Percentiles rank a stretch among this genome's conserved stretches.
Conservation (phyloP, 2,888 invertebrate genomes). For the Xylophagus ater region DNA sequence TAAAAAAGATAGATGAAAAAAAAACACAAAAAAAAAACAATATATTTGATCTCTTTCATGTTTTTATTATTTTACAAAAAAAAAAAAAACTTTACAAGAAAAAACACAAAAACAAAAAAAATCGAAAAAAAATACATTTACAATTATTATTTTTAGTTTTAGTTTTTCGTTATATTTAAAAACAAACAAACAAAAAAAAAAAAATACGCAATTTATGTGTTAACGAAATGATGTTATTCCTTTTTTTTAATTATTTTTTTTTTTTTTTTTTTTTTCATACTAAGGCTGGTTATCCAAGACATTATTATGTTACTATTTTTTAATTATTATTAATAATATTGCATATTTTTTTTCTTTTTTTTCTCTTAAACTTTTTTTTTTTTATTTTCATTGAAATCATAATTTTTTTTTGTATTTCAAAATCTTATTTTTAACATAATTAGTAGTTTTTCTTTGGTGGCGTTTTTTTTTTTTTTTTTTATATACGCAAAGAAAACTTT, state of each 20-base stretch:
- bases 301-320: slow-evolving; percentile 29
- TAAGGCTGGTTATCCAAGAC: slow-evolving; percentile 42
- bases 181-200: slow-evolving; percentile 13
- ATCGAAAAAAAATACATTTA: slow-evolving; percentile 17
- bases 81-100: slow-evolving; percentile 17
- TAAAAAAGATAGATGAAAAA: slow-evolving; percentile 19
- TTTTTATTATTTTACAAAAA: slow-evolving; percentile 21
- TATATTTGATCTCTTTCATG: slow-evolving; percentile 23
- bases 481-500: no score
- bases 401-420: no score
- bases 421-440: no score
- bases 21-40: slow-evolving; percentile 20
- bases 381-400: no score
- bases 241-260: slow-evolving; percentile 21
- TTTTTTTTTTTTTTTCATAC: slow-evolving; percentile 23
- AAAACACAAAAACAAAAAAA: slow-evolving; percentile 16
- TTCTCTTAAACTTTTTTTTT: no score
- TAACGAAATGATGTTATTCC: slow-evolving; percentile 16
- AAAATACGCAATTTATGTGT: slow-evolving; percentile 16
- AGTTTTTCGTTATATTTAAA: slow-evolving; percentile 10
- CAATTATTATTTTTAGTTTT: slow-evolving; percentile 9
- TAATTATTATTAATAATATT: slow-evolving; percentile 17
- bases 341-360: slow-evolving; percentile 14
- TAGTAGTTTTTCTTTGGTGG: no score
- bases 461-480: slow-evolving; percentile 8